Base-by-base conservation (phyloP, 2,797 vertebrate species). In the Enteromius afrohamiltoni region DNA sequence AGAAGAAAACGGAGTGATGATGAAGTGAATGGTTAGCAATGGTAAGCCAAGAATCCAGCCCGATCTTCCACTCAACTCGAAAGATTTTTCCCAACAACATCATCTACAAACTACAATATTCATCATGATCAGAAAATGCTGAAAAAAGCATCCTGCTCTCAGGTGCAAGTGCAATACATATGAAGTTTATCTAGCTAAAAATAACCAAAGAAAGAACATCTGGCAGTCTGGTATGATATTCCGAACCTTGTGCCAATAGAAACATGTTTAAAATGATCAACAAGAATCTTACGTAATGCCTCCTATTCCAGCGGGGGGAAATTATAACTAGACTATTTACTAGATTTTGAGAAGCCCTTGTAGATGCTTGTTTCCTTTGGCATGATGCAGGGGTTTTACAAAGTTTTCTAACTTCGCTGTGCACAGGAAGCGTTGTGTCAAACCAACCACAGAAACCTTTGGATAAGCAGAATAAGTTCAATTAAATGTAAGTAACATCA, bases 181-280 rank as follows among this genome's bases (percentile, higher is more conserved):
- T 37, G 6, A 74, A 71, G 88, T 91, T 92, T 91, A 91, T 93
- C 91, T 88, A 49, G 87, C 92, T 92, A 92, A 92, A 93, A 93
- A 93, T 92, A 94, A 90, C 90, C 89, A 93, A 82, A 93, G 89
- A 92, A 89, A 91, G 88, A 88, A 90, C 93, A 94, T 93, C 93
- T 94, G 94, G 91, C 85, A 74, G 83, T 40, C 87, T 87, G 91
- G 89, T 91, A 91, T 91, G 92, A 85, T 86, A 85, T 87, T 88
- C 60, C 37, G 71, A 42, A 11, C 79, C 34, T 26, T 0, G 45
- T 85, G 93, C 91, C 93, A 94, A 92, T 58, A 82, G 89, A 94
- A 95, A 93, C 93, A 93, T 85, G 73, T 90, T 93, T 89, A 85
- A 93, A 91, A 91, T 90, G 76, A 92, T 91, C 83, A 92, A 91